Base-by-base conservation (phyloP, 2,797 vertebrate genomes). In the Sebastes elongatus region DNA sequence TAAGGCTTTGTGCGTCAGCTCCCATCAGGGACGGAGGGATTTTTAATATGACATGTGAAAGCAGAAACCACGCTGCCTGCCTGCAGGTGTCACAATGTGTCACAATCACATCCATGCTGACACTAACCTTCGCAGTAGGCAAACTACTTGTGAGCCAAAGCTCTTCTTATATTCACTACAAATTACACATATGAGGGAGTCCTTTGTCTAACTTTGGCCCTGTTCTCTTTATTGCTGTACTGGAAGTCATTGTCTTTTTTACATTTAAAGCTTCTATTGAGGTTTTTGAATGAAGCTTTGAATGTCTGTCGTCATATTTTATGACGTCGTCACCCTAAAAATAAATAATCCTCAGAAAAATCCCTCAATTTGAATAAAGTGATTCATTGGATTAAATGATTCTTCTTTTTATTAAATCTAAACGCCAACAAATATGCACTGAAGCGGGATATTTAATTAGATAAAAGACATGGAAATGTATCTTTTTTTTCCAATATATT, bases 51-150 rank as follows among this genome's bases (percentile, higher is more conserved):
- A 74, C 25, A 33, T 7, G n/a, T 42, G 49, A 71, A 74, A 61
- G 57, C 16, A 80, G 13, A 72, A 60, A 61, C 20, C 28, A 22
- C 6, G 2, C 10, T 22, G 61, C 20, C 46, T 49, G 49, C 59
- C 74, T 72, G 38, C 57, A 82, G 53, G 25, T 6, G 66, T 64
- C 66, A 25, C 27, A 67, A 13, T 62, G n/a, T 46, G n/a, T 73
- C 30, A 61, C 28, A 49, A 20, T 52, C 30, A 35, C 56, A 61
- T 61, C 28, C 27, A 25, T 67, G 78, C 75, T 25, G 42, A 56
- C 23, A 71, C 18, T 16, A 70, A 61, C 10, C 10, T 61, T 56
- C 6, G 2, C 56, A 35, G 42, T n/a, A 64, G 38, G 66, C 16
- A 57, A 27, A 27, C 27, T 14, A 27, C 53, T 55, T 69, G 13